phyloP scores from a whole-genome alignment of 1,140 invertebrate species.

The Papilio glaucus region DNA sequence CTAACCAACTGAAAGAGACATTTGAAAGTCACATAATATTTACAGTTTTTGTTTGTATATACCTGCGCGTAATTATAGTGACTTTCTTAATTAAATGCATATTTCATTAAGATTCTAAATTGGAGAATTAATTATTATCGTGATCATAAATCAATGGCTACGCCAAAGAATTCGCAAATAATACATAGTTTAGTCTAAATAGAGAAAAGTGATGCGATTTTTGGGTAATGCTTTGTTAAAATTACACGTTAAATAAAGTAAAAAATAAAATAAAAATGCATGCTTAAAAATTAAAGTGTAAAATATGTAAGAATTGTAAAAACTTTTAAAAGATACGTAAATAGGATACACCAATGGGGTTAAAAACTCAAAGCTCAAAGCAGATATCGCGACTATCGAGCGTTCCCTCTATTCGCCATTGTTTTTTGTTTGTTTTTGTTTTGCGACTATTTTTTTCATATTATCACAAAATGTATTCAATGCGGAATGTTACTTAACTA shows the following conservation, averaged over 20 bases:
- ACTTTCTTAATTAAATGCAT: not conserved
- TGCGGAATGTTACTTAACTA: too few relatives aligned
- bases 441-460: too few relatives aligned
- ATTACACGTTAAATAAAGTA: not conserved
- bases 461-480: too few relatives aligned
- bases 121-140: not conserved
- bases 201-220: not conserved
- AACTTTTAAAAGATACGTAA: not conserved
- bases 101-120: not conserved
- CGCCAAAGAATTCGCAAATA: too few relatives aligned
- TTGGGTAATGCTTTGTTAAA: not conserved
- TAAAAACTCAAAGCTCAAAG: too few relatives aligned
- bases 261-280: constrained; percentile 5
- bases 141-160: not conserved
- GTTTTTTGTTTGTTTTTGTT: too few relatives aligned
- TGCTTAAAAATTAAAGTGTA: not conserved
- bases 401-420: too few relatives aligned
- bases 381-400: too few relatives aligned
- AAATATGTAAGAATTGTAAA: not conserved
- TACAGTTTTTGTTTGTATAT: too few relatives aligned
- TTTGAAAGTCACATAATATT: too few relatives aligned
- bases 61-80: too few relatives aligned
- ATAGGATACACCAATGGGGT: not conserved
- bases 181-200: not conserved
- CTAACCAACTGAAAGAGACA: too few relatives aligned